A percentile compares a stretch with the other conserved stretches of the same genome.
Conservation (phyloP, 2,113 vertebrate species). For the Mugil cephalus region DNA sequence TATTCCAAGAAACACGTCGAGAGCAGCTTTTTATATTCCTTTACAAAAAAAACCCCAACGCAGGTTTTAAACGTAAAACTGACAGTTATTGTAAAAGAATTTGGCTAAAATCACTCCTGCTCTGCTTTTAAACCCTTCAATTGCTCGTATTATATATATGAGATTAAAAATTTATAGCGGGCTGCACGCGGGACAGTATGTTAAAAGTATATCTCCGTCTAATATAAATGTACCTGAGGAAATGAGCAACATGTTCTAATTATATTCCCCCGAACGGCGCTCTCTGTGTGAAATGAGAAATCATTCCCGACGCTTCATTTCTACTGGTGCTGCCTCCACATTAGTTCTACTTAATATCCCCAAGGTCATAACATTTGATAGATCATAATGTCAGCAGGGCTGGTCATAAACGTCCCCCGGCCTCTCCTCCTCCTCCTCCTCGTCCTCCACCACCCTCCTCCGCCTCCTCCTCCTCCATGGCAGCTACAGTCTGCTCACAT, state of each 20-base stretch:
- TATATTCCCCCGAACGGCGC: conserved; percentile 25
- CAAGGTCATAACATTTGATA: conserved; percentile 72
- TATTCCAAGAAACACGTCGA: neutral
- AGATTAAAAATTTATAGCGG: neutral
- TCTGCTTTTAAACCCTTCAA: neutral
- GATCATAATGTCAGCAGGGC: conserved; percentile 66
- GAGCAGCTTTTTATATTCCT: conserved; percentile 6
- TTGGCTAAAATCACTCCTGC: neutral
- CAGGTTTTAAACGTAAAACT: neutral
- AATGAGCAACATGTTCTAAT: conserved; percentile 45
- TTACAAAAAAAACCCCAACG: neutral
- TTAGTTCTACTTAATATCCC: conserved; percentile 70
- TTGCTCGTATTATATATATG: neutral
- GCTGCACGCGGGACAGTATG: neutral
- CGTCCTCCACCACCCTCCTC: neutral
- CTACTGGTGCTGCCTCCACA: conserved; percentile 26
- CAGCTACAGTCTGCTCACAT: conserved; percentile 62
- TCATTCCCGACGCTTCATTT: conserved; percentile 43
- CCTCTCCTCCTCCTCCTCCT: neutral
- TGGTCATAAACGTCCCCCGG: conserved; percentile 23
- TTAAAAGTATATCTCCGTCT: neutral
- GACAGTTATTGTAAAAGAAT: conserved; percentile 24
- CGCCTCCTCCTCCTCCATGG: neutral
- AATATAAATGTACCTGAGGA: conserved; percentile 12
- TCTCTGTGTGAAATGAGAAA: conserved; percentile 23